Percentiles rank a stretch among this genome's conserved stretches.
Conservation (phyloP, 2,797 vertebrate genomes). For the Pipistrellus kuhlii region DNA sequence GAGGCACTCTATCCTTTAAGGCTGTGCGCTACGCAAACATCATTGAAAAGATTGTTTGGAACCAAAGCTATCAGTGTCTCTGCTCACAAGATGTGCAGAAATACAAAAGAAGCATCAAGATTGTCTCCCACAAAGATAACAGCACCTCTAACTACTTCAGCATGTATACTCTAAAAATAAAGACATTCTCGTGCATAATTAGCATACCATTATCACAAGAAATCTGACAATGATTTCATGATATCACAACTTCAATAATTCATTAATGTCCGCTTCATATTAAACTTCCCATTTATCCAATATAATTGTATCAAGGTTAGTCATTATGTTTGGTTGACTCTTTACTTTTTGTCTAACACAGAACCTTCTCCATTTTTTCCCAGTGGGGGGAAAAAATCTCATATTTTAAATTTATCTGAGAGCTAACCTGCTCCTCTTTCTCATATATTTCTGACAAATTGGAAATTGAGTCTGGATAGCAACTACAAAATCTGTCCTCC, state of each 20-base stretch:
- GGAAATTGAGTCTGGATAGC: conserved; percentile 8
- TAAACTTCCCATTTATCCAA: conserved; percentile 8
- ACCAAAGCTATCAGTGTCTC: not conserved
- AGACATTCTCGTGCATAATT: not conserved
- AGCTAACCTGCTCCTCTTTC: not conserved
- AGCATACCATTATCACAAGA: not conserved
- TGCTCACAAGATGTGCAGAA: not conserved
- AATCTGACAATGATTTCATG: not conserved
- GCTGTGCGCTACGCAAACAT: not conserved
- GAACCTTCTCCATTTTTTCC: not conserved
- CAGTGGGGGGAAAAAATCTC: not conserved
- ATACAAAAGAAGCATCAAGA: not conserved
- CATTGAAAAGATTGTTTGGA: not conserved
- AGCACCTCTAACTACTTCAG: not conserved
- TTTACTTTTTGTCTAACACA: not conserved
- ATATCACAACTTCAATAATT: conserved; percentile 2
- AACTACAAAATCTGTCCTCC: not conserved
- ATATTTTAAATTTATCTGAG: not conserved
- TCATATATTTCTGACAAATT: not conserved
- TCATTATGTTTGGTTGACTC: not conserved
- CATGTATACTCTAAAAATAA: not conserved
- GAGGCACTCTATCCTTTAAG: not conserved
- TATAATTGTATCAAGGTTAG: not conserved
- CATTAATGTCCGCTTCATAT: not conserved
- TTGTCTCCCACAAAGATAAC: not conserved